Evolutionary conservation across 2,797 vertebrate genomes (phyloP), one percentile per base, ranked within the genome.

Genomic region (Oophaga sylvatica): DNA sequence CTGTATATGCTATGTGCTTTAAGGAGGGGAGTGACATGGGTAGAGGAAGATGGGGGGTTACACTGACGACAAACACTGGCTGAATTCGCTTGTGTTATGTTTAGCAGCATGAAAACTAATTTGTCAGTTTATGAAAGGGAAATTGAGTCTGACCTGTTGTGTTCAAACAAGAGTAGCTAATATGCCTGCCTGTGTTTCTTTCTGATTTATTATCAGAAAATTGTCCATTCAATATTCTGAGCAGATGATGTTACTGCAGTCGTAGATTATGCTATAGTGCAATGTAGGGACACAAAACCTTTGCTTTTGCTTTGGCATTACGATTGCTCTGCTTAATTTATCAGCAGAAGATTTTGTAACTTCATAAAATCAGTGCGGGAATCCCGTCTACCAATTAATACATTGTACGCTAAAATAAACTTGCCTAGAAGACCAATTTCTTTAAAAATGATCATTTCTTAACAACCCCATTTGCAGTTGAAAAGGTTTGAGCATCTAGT

Each of bases 81-180:
- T 90, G 75, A 88, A 90, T 87, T 17, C 91, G 89, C 92, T 93
- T 92, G 65, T 87, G 73, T 87, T 92, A 90, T 91, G 57, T 56
- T 90, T 91, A 87, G 88, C 79, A 91, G 90, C 81, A 92, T 90
- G 91, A 91, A 91, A 93, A 92, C 89, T 91, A 90, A 93, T 93
- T 93, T 93, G 91, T 93, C 73, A 92, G 85, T 76, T 92, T 91
- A 85, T 90, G 62, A 79, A 85, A 76, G 57, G 76, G 63, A 79
- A 86, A 86, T 86, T 78, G 78, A 80, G 84, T 79, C 84, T 59
- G 84, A 22, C 35, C 31, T 81, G 53, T 87, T 81, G 68, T 53
- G 26, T 70, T 56, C 75, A 81, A 92, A 93, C 91, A 90, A 73
- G 90, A 91, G 85, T 4, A 8, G 35, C 11, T 10, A 22, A 59